Conservation (phyloP, 2,888 invertebrate genomes). For the Phortica okadai region DNA sequence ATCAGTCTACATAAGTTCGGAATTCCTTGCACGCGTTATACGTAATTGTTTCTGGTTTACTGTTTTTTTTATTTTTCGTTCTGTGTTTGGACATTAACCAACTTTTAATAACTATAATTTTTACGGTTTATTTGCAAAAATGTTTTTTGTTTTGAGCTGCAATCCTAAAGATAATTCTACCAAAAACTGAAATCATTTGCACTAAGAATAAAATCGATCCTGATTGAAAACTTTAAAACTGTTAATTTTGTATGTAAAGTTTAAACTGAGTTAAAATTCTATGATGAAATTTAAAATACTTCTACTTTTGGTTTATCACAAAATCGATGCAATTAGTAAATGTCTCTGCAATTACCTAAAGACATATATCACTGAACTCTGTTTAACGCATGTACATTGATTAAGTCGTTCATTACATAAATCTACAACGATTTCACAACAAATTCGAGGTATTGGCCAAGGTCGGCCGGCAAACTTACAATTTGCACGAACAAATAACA, state of each 20-base stretch:
- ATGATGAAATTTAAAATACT: constrained; percentile 29
- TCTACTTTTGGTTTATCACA: constrained; percentile 6
- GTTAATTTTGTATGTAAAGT: neutral
- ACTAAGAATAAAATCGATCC: constrained; percentile 1
- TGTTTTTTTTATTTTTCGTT: too few relatives aligned
- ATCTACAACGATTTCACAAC: constrained; percentile 51
- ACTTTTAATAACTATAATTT: constrained; percentile 47
- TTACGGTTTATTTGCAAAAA: neutral
- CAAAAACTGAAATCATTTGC: neutral
- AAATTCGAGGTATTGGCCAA: constrained; percentile 59
- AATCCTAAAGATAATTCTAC: constrained; percentile 2
- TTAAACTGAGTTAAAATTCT: neutral
- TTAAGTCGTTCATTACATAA: constrained; percentile 43
- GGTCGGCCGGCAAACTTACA: constrained; percentile 56
- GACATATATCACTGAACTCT: constrained; percentile 38
- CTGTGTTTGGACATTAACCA: constrained; percentile 28
- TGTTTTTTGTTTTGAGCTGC: neutral
- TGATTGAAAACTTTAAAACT: neutral
- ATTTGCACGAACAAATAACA: constrained; percentile 56
- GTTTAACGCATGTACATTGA: constrained; percentile 32
- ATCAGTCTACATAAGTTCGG: too few relatives aligned
- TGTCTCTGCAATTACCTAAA: constrained; percentile 19
- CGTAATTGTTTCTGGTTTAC: too few relatives aligned
- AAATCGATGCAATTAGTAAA: neutral
- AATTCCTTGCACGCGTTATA: too few relatives aligned